A percentile compares a stretch with the other conserved stretches of the same genome.
These are phyloP conservation scores for Hylomyscus alleni DNA, from an alignment of 2,797 vertebrate species.

Conservation along the genomic window DNA sequence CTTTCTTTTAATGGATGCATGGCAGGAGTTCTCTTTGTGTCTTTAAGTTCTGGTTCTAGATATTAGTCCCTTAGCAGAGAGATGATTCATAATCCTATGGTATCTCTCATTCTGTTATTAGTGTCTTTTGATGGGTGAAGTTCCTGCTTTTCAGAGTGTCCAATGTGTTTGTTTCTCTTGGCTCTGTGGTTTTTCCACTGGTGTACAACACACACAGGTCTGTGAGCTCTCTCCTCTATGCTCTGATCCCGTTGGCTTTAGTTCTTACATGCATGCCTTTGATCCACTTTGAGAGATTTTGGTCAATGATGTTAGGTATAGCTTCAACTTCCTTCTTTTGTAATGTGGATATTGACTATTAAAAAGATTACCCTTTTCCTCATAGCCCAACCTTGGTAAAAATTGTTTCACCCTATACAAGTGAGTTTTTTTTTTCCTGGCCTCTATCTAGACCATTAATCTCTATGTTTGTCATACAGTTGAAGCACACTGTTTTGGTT, in stretches of 20 bases:
- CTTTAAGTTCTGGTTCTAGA: constrained; percentile 15
- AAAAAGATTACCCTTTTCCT: neutral
- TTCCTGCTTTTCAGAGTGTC: neutral
- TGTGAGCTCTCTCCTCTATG: neutral
- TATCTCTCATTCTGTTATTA: neutral
- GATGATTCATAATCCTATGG: neutral
- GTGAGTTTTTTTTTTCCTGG: neutral
- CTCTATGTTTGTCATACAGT: neutral
- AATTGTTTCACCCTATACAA: neutral
- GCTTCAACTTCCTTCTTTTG: constrained; percentile 21
- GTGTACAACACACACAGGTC: neutral
- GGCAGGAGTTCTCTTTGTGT: neutral
- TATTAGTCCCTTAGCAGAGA: neutral
- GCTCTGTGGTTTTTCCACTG: neutral
- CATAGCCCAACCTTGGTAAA: neutral
- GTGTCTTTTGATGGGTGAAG: neutral
- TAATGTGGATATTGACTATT: neutral
- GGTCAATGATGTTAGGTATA: neutral
- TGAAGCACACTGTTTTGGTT: neutral
- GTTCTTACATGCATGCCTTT: neutral
- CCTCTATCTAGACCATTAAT: neutral
- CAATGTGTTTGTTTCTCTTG: neutral
- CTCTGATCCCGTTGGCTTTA: neutral
- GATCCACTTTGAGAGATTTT: constrained; percentile 5
- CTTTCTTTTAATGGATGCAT: neutral